Percentiles rank a stretch among this genome's conserved stretches.
Conservation (phyloP, 2,888 invertebrate species). For the Drosophila testacea region DNA sequence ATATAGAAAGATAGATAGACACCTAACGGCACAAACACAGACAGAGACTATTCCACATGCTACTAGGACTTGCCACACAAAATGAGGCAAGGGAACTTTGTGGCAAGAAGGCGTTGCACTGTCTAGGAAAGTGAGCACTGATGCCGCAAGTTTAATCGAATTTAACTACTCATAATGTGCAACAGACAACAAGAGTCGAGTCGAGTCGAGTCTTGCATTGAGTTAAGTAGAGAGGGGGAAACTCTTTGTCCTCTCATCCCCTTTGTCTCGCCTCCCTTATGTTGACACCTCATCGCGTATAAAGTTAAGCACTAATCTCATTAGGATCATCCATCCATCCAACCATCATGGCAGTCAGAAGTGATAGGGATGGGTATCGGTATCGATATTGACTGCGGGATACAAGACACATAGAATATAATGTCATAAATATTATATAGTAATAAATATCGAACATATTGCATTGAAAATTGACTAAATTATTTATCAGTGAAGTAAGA, state of each 20-base stretch:
- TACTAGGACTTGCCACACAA: slow-evolving; percentile 18
- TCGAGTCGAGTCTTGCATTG: slow-evolving; percentile 13
- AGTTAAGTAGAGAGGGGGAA: slow-evolving; percentile 11
- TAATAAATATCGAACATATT: no score
- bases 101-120: slow-evolving; percentile 50
- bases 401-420: no score
- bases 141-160: slow-evolving; percentile 82
- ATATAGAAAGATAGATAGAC: slow-evolving; percentile 6
- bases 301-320: slow-evolving; percentile 83
- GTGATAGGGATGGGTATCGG: no score
- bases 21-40: slow-evolving; percentile 4
- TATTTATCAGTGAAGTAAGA: no score
- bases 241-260: no score
- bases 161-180: slow-evolving; percentile 83
- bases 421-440: no score
- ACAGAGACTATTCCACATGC: not conserved
- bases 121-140: slow-evolving; percentile 35
- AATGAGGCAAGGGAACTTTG: not conserved
- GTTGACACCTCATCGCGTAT: slow-evolving; percentile 57
- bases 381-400: no score
- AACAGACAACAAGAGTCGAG: slow-evolving; percentile 74
- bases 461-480: no score
- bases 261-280: not conserved
- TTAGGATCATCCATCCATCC: slow-evolving; percentile 75
- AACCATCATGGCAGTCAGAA: slow-evolving; percentile 1